Base-by-base conservation (phyloP, 2,888 invertebrate genomes). In the Apamea anceps region DNA sequence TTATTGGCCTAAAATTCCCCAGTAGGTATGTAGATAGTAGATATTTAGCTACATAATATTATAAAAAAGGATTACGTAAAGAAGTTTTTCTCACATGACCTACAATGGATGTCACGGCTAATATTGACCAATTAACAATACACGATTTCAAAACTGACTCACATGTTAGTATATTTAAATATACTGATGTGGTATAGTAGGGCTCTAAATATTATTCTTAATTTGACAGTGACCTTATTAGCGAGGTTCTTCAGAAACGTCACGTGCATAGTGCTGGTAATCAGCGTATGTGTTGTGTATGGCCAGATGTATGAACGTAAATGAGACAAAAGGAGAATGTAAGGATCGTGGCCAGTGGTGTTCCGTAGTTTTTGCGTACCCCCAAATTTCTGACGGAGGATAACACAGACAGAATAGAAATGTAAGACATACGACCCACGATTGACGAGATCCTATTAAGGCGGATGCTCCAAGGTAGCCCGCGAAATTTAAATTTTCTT, bases 151-250 rank as follows among this genome's bases (percentile, higher is more conserved):
- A 42, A 42, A 25, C 25, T 28, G 75, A 62, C n/a, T 54, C 18
- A 63, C 67, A 72, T 28, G 68, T 81, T 77, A 78, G 48, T 68
- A 48, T 37, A 21, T 66, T 74, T 18, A 65, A 63, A 54, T 54
- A 7, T 21, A 51, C 51, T 21, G 21, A 54, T 51, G 21, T 54
- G 54, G 21, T 48, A 48, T 4, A 5, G 48, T 51, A 18, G 18
- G 51, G 51, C 6, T 45, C 12, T 45, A 45, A 12, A 79, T 70
- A 65, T 54, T 66, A 63, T 67, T 60, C 37, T 10, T 15, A 5
- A 71, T 15, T 51, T 54, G 13, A 32, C 25, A 54, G 25, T 37
- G 25, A 54, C 32, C 15, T 54, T 32, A 71, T 5, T 54, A 15
- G 51, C 51, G 8, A 32, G 8, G 0, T 32, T 51, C 51, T 70